Percentiles rank a stretch among this genome's conserved stretches.
Evolutionary conservation across 2,888 invertebrate species (phyloP).

Genomic region (Pandemis cinnamomeana): DNA sequence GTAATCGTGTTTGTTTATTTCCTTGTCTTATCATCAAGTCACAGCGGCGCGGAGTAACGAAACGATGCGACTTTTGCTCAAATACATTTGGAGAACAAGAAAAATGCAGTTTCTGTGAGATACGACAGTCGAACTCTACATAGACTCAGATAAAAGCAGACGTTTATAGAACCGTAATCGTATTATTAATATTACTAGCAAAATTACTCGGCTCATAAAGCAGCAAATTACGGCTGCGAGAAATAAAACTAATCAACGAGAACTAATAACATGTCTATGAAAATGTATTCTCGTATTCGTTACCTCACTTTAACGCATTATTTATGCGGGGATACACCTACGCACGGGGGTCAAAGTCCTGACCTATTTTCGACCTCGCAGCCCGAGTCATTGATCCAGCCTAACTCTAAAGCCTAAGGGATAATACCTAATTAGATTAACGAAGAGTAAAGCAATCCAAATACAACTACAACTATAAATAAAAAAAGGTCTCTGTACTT

Average conservation of each 20-base stretch:
- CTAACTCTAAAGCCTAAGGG: constrained; percentile 25
- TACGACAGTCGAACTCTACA: too few species aligned
- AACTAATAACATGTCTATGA: constrained; percentile 10
- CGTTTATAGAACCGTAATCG: too few species aligned
- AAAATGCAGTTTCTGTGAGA: too few species aligned
- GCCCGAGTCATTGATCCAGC: constrained; percentile 35
- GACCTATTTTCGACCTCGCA: constrained; percentile 40
- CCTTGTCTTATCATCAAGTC: too few species aligned
- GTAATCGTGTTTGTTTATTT: too few species aligned
- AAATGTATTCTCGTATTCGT: constrained; percentile 11
- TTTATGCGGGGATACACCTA: constrained; percentile 31
- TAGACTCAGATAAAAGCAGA: too few species aligned
- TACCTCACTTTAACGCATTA: constrained; percentile 31
- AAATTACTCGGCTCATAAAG: not conserved
- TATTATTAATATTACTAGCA: not conserved
- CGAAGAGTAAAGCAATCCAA: not conserved
- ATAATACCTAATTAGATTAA: constrained; percentile 23
- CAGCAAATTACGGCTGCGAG: constrained; percentile 10
- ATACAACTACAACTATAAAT: not conserved
- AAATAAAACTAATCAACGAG: constrained; percentile 15
- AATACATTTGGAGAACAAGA: too few species aligned
- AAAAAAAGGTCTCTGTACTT: not conserved
- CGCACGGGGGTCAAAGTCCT: constrained; percentile 36
- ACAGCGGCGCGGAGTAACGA: too few species aligned
- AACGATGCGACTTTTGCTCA: too few species aligned